Conservation (phyloP, 2,888 invertebrate species). For the Campaea margaritaria region DNA sequence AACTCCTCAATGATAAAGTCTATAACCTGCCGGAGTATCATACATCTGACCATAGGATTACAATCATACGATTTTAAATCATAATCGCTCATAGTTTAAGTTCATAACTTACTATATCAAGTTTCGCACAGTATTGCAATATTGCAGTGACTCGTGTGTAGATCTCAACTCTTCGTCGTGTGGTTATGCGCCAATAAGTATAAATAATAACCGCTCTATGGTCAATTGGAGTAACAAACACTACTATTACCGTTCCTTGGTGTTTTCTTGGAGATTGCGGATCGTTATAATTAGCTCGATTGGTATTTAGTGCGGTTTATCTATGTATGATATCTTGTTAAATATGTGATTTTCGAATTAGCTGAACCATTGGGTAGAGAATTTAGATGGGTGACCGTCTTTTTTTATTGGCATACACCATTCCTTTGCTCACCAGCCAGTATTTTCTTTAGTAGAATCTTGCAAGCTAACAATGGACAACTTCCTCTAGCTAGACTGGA, state of each 20-base stretch:
- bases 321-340: constrained; percentile 16
- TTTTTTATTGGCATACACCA: too few relatives aligned
- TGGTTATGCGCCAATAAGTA: constrained; percentile 43
- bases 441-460: too few relatives aligned
- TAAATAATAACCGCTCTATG: constrained; percentile 38
- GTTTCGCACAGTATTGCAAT: constrained; percentile 10
- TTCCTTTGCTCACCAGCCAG: neutral
- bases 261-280: constrained; percentile 36
- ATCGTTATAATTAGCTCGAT: constrained; percentile 36
- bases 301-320: constrained; percentile 29
- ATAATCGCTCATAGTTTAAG: constrained; percentile 28
- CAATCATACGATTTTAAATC: constrained; percentile 27
- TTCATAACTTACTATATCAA: constrained; percentile 7
- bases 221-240: constrained; percentile 45
- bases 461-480: too few relatives aligned
- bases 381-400: too few relatives aligned
- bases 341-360: constrained; percentile 18
- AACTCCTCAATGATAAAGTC: neutral
- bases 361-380: constrained; percentile 1
- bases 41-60: constrained; percentile 55
- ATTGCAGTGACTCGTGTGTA: constrained; percentile 19
- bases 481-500: too few relatives aligned
- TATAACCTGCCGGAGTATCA: neutral
- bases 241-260: constrained; percentile 41
- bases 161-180: constrained; percentile 12